These are phyloP conservation scores for Acanthosepion esculentum DNA, from an alignment of 2,888 invertebrate species.

Conservation along the genomic window DNA sequence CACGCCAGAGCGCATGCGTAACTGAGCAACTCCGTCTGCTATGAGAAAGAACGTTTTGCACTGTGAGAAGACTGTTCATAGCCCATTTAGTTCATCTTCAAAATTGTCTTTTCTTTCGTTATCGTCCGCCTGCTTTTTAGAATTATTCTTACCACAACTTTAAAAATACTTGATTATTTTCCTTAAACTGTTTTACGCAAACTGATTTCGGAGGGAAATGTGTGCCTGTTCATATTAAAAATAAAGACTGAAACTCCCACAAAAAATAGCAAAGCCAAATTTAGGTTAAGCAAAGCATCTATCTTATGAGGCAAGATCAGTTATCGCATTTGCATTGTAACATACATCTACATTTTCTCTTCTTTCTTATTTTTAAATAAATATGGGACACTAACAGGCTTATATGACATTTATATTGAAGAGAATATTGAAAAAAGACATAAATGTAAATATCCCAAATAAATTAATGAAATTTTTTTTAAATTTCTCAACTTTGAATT, in stretches of 20 bases:
- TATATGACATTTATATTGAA: not conserved
- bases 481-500: not conserved
- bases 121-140: not conserved
- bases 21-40: slow-evolving; percentile 8
- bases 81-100: not conserved
- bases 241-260: not conserved
- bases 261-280: not conserved
- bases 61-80: not conserved
- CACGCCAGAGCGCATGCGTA: not conserved
- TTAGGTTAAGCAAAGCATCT: not conserved
- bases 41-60: not conserved
- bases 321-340: not conserved
- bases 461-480: not conserved
- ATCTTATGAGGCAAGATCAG: not conserved
- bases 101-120: not conserved
- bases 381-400: not conserved
- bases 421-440: not conserved
- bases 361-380: not conserved
- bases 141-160: not conserved
- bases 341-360: not conserved
- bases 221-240: not conserved
- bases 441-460: not conserved
- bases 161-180: not conserved
- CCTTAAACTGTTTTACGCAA: not conserved
- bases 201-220: not conserved